Evolutionary conservation across 2,113 vertebrate species (phyloP).

Genomic region (Capricornis sumatraensis): DNA sequence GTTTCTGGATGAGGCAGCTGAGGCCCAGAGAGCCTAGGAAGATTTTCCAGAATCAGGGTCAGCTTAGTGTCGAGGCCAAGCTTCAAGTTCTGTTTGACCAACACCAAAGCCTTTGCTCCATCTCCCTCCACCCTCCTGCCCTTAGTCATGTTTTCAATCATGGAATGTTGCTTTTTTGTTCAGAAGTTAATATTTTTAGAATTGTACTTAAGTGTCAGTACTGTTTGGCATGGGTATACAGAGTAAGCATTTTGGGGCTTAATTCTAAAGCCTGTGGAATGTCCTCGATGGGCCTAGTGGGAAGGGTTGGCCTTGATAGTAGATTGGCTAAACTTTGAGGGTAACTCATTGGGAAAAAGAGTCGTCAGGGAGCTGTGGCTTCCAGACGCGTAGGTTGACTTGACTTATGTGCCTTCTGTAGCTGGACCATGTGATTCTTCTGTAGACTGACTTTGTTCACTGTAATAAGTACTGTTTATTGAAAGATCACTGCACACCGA

Average conservation of each 20-base stretch:
- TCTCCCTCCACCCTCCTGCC: not conserved
- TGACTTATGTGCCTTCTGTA: not conserved
- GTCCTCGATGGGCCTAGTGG: not conserved
- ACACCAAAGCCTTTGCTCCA: not conserved
- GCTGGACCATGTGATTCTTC: not conserved
- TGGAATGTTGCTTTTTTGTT: not conserved
- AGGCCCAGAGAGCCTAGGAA: not conserved
- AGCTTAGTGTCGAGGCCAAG: not conserved
- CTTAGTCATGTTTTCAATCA: not conserved
- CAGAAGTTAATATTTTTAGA: not conserved
- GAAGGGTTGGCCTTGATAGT: not conserved
- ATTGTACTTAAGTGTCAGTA: not conserved
- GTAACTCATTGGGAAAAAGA: not conserved
- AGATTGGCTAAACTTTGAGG: not conserved
- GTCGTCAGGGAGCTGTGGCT: not conserved
- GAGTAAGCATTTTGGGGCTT: not conserved
- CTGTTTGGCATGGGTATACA: not conserved
- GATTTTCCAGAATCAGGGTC: fast-evolving
- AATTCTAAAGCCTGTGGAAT: not conserved
- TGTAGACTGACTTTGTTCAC: too few species aligned
- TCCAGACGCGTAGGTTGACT: not conserved
- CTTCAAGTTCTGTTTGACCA: too few species aligned
- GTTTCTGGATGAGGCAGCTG: fast-evolving
- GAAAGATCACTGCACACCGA: not conserved
- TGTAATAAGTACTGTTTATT: not conserved